These are phyloP conservation scores for Lydus trimaculatus DNA, from an alignment of 2,888 invertebrate genomes.

Conservation along the genomic window DNA sequence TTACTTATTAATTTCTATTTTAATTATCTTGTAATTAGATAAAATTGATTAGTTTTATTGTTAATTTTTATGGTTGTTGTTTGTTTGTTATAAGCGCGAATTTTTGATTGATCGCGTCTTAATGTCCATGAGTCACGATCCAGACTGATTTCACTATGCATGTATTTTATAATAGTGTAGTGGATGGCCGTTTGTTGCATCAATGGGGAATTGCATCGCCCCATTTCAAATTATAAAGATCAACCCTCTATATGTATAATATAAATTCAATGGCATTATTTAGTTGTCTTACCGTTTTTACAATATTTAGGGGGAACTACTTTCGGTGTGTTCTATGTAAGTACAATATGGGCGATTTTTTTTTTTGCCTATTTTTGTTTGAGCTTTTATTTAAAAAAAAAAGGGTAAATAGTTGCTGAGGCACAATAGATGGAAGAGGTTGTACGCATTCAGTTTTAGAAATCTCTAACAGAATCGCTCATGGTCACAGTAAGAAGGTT, in stretches of 20 bases:
- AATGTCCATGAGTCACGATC: slow-evolving; percentile 51
- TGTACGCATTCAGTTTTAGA: not conserved
- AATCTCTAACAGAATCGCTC: not conserved
- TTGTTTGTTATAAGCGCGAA: slow-evolving; percentile 16
- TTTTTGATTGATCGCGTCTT: slow-evolving; percentile 47
- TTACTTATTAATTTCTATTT: not conserved
- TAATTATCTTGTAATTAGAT: not conserved
- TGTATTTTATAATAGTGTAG: slow-evolving; percentile 8
- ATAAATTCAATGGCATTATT: slow-evolving; percentile 41
- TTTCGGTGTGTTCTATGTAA: slow-evolving; percentile 29
- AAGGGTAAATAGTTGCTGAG: not conserved
- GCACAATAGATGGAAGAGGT: not conserved
- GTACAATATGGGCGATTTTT: slow-evolving; percentile 21
- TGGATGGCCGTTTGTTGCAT: slow-evolving; percentile 48
- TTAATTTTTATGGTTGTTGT: not conserved
- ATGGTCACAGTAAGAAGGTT: too few relatives aligned
- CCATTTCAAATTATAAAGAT: slow-evolving; percentile 46
- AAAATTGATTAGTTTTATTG: not conserved
- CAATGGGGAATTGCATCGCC: slow-evolving; percentile 51
- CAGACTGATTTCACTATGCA: slow-evolving; percentile 50
- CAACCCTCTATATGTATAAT: slow-evolving; percentile 41
- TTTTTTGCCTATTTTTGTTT: not conserved
- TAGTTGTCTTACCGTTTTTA: slow-evolving; percentile 49
- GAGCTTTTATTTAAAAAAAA: not conserved
- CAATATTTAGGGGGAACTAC: slow-evolving; percentile 50